Percentiles rank a stretch among this genome's conserved stretches.
phyloP scores from a whole-genome alignment of 2,113 vertebrate genomes.

The Lamprotornis superbus region DNA sequence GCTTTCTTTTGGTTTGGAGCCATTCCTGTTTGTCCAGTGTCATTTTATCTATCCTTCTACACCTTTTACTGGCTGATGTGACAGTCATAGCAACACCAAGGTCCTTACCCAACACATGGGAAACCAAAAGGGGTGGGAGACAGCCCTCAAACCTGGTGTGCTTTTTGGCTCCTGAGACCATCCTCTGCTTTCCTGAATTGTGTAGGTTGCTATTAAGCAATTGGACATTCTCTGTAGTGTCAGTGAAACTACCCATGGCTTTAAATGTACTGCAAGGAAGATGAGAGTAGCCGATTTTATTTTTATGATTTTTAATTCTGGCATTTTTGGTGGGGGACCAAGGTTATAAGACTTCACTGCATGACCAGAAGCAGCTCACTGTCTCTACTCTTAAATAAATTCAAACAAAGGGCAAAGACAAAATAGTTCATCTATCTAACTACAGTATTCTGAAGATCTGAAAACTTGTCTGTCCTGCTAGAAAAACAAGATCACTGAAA shows the following conservation, averaged over 20 bases:
- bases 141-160: fast-evolving
- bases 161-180: not conserved
- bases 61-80: not conserved
- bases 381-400: not conserved
- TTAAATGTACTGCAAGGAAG: not conserved
- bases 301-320: not conserved
- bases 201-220: not conserved
- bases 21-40: not conserved
- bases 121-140: not conserved
- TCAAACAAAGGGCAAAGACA: not conserved
- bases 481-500: not conserved
- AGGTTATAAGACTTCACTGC: not conserved
- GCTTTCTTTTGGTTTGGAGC: not conserved
- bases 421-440: not conserved
- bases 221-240: not conserved
- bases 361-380: not conserved
- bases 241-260: fast-evolving
- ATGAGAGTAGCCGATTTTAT: not conserved
- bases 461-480: not conserved
- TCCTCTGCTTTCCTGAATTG: not conserved
- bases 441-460: not conserved
- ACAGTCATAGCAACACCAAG: not conserved
- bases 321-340: not conserved
- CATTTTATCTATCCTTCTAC: not conserved
- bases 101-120: not conserved